A percentile compares a stretch with the other conserved stretches of the same genome.
phyloP scores from a whole-genome alignment of 2,888 invertebrate species.

The Leptinotarsa peninsularis region DNA sequence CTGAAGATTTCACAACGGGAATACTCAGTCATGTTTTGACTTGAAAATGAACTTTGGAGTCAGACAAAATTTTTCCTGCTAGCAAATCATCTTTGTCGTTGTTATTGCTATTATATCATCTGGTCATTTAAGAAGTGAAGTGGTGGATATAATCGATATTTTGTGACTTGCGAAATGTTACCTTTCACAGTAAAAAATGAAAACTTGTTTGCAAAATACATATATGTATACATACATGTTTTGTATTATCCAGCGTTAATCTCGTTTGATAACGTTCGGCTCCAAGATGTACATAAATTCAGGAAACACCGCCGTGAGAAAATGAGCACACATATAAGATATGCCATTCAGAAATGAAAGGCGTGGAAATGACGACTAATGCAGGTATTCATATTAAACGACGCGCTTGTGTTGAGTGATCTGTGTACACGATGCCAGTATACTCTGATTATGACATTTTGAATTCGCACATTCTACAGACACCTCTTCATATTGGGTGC shows the following conservation, averaged over 20 bases:
- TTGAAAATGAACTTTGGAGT: too few species aligned
- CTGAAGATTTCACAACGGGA: too few species aligned
- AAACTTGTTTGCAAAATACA: too few species aligned
- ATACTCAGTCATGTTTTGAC: too few species aligned
- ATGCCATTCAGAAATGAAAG: constrained; percentile 21
- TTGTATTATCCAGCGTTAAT: neutral
- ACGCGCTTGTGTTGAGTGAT: constrained; percentile 2
- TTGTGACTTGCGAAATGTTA: too few species aligned
- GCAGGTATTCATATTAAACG: constrained; percentile 54
- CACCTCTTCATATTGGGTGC: constrained; percentile 21
- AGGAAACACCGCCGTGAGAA: constrained; percentile 3
- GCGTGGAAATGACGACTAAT: constrained; percentile 57
- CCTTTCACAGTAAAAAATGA: too few species aligned
- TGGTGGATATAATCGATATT: too few species aligned
- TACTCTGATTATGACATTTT: constrained; percentile 21
- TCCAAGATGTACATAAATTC: neutral
- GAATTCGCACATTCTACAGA: constrained; percentile 24
- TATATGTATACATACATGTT: neutral
- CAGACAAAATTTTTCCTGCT: too few species aligned
- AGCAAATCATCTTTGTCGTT: too few species aligned
- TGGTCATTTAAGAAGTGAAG: too few species aligned
- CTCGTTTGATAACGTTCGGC: neutral
- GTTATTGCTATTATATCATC: too few species aligned
- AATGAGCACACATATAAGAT: constrained; percentile 21
- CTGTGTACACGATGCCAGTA: constrained; percentile 11